Conservation (phyloP, 1,140 invertebrate genomes). For the Bombus consobrinus region DNA sequence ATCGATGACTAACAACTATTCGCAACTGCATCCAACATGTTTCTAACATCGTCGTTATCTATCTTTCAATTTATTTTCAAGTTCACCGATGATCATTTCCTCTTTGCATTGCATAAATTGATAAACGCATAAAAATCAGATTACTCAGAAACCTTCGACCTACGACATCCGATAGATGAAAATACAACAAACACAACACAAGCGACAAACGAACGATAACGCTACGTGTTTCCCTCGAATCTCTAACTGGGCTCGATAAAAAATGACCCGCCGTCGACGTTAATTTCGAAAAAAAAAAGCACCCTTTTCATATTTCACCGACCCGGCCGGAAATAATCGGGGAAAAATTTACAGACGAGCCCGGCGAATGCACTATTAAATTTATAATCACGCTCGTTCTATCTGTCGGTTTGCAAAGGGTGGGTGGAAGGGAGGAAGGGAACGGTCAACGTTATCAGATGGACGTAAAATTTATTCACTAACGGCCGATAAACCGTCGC, state of each 20-base stretch:
- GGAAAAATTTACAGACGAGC: neutral
- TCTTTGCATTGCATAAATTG: no score
- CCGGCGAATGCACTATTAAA: slow-evolving; percentile 1
- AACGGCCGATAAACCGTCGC: slow-evolving; percentile 16
- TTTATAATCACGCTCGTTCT: slow-evolving; percentile 16
- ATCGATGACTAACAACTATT: no score
- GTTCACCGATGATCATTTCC: no score
- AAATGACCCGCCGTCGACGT: neutral
- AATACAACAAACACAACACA: no score
- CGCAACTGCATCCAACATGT: no score
- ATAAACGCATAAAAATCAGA: no score
- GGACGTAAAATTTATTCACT: slow-evolving; percentile 14
- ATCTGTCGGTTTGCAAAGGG: neutral
- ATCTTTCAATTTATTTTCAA: no score
- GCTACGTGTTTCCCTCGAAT: neutral
- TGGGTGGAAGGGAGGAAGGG: slow-evolving; percentile 5
- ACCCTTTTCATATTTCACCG: neutral
- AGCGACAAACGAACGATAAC: no score
- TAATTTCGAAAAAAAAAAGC: neutral
- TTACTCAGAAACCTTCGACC: no score
- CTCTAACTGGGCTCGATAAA: neutral
- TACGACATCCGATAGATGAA: no score
- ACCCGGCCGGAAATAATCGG: neutral
- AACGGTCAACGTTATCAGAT: slow-evolving; percentile 17
- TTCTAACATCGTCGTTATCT: no score